Percentiles rank a stretch among this genome's conserved stretches.
These are phyloP conservation scores for Cossypha caffra DNA, from an alignment of 2,797 vertebrate genomes.

Conservation along the genomic window DNA sequence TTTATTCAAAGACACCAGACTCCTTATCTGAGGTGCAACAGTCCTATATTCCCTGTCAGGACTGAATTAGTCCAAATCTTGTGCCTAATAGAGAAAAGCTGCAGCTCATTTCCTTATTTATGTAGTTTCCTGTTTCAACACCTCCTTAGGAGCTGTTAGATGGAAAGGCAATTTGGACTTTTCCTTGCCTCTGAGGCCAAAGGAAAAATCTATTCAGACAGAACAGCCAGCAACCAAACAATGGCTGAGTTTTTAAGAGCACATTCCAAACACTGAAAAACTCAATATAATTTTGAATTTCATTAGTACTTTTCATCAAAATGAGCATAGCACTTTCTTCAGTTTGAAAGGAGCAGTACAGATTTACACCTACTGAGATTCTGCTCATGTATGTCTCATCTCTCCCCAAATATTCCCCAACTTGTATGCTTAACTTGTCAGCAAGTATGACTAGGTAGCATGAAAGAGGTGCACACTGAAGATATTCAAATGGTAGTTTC, in stretches of 20 bases:
- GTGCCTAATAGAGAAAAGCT: neutral
- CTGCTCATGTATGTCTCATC: neutral
- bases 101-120: conserved; percentile 25
- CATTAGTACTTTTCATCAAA: neutral
- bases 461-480: neutral
- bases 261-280: neutral
- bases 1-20: neutral
- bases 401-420: neutral
- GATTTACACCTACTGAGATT: neutral
- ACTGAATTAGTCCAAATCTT: neutral
- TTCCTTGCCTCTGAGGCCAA: neutral
- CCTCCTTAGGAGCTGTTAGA: neutral
- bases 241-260: neutral
- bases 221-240: neutral
- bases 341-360: neutral
- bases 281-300: neutral
- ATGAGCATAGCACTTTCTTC: neutral
- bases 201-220: conserved; percentile 8
- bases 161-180: neutral
- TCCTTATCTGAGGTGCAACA: neutral
- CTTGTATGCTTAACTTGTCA: neutral
- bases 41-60: neutral
- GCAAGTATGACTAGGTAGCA: neutral
- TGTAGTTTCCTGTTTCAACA: neutral
- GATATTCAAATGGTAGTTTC: neutral